Percentiles rank a stretch among this genome's conserved stretches.
These are phyloP conservation scores for Flexamia atlantica DNA, from an alignment of 2,888 invertebrate genomes.

Conservation along the genomic window DNA sequence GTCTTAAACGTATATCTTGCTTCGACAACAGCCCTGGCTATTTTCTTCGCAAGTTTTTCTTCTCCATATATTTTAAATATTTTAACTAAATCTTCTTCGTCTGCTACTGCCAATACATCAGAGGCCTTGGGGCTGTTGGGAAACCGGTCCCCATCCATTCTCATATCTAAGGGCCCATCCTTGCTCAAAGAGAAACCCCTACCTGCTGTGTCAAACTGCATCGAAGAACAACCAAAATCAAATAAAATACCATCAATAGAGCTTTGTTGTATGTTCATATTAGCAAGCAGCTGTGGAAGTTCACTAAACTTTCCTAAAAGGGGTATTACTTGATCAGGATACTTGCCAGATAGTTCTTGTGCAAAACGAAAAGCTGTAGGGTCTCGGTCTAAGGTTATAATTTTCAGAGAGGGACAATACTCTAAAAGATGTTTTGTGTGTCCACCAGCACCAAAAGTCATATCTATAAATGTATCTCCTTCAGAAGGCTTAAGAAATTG, in stretches of 20 bases:
- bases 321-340: constrained; percentile 86
- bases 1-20: constrained; percentile 86
- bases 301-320: constrained; percentile 94
- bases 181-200: constrained; percentile 92
- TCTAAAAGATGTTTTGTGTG: constrained; percentile 88
- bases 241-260: constrained; percentile 92
- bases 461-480: constrained; percentile 87
- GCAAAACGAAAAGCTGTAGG: constrained; percentile 87
- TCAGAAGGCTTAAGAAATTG: constrained; percentile 81
- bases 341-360: constrained; percentile 80
- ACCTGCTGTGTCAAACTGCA: constrained; percentile 90
- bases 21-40: constrained; percentile 92
- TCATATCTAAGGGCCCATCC: constrained; percentile 95
- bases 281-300: constrained; percentile 82
- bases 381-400: constrained; percentile 94
- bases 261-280: constrained; percentile 79
- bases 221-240: constrained; percentile 96
- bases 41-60: constrained; percentile 91
- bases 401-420: constrained; percentile 79
- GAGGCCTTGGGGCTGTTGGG: constrained; percentile 89
- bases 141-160: constrained; percentile 91
- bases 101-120: constrained; percentile 89
- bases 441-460: constrained; percentile 98
- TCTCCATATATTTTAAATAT: constrained; percentile 96
- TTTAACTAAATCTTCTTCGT: constrained; percentile 86